phyloP scores from a whole-genome alignment of 2,113 vertebrate genomes.

The Burhinus bistriatus region DNA sequence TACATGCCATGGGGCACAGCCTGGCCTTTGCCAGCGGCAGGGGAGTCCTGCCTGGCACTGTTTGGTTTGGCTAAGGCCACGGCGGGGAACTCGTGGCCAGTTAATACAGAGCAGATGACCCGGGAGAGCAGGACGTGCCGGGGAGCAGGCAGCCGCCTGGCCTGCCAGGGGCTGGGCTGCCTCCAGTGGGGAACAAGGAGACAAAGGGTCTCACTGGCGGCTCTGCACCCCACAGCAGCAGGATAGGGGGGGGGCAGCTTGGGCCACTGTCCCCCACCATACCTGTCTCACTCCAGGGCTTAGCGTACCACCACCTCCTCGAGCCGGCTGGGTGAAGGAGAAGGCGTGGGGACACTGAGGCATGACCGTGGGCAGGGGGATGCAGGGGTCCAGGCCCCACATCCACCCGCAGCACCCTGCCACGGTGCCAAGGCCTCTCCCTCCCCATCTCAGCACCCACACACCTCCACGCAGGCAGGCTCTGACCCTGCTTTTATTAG shows the following conservation, averaged over 20 bases:
- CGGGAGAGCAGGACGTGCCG: neutral
- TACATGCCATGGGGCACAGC: neutral
- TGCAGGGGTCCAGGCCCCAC: fast-evolving
- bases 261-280: fast-evolving
- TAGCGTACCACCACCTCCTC: neutral
- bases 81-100: fast-evolving
- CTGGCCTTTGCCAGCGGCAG: no score
- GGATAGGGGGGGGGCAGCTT: neutral
- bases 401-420: fast-evolving
- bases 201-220: fast-evolving
- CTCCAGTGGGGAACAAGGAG: fast-evolving
- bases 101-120: fast-evolving
- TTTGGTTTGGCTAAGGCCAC: neutral
- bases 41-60: neutral
- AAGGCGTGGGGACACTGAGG: neutral
- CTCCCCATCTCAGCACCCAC: neutral
- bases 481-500: conserved; percentile 22
- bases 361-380: fast-evolving
- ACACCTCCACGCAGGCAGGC: neutral
- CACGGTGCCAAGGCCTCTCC: fast-evolving
- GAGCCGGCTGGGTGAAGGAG: no score
- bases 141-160: no score
- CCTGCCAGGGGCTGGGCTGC: neutral
- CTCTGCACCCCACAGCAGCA: neutral
- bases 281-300: fast-evolving